These are phyloP conservation scores for Helogale parvula DNA, from an alignment of 2,113 vertebrate genomes.

Conservation along the genomic window DNA sequence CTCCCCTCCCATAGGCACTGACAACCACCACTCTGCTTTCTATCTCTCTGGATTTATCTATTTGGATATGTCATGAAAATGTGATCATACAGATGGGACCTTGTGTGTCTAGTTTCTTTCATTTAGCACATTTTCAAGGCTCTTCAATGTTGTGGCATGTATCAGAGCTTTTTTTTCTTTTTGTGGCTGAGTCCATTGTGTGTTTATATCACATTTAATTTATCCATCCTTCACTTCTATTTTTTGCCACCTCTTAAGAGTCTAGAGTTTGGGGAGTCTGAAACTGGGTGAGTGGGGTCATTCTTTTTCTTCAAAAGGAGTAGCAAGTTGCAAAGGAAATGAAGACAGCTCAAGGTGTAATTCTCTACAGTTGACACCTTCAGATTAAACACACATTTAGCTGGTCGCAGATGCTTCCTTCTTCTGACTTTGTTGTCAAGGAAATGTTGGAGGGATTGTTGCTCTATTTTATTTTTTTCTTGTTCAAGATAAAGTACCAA, in stretches of 20 bases:
- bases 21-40: background rate
- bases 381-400: background rate
- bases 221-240: background rate
- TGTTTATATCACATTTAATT: background rate
- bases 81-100: background rate
- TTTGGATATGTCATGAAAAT: background rate
- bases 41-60: background rate
- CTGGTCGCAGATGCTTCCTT: constrained; percentile 4
- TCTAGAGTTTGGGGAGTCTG: background rate
- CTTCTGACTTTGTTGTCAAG: constrained; percentile 33
- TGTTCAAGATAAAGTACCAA: background rate
- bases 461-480: background rate
- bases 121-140: background rate
- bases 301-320: background rate
- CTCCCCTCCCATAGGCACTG: background rate
- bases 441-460: background rate
- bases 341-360: background rate
- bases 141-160: background rate
- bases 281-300: background rate
- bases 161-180: background rate
- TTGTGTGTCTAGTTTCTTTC: background rate
- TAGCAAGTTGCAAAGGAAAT: constrained; percentile 26
- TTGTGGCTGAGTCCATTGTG: background rate
- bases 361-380: background rate
- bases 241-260: background rate